These are phyloP conservation scores for Anguilla anguilla DNA, from an alignment of 2,797 vertebrate genomes.

Conservation along the genomic window DNA sequence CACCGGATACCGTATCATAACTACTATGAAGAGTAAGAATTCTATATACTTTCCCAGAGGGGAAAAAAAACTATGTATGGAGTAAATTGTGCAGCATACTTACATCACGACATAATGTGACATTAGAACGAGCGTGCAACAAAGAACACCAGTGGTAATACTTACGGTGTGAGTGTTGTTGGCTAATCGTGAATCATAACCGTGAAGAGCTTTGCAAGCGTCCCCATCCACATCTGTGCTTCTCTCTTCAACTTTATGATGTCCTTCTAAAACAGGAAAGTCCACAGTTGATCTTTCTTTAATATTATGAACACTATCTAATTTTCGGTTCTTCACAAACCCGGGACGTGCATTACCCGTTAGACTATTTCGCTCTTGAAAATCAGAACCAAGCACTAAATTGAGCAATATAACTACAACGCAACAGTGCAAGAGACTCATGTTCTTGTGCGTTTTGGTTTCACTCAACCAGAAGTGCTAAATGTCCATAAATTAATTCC, in stretches of 20 bases:
- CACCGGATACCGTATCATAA: background rate
- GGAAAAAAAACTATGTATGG: background rate
- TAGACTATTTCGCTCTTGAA: conserved; percentile 21
- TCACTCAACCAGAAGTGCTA: background rate
- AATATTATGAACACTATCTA: conserved; percentile 37
- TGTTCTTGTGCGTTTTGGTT: conserved; percentile 45
- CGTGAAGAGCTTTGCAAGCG: conserved; percentile 65
- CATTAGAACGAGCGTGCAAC: background rate
- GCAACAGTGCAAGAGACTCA: conserved; percentile 52
- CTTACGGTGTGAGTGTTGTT: conserved; percentile 87
- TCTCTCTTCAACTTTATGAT: conserved; percentile 23
- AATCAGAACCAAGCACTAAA: conserved; percentile 43
- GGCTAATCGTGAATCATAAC: conserved; percentile 63
- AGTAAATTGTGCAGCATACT: background rate
- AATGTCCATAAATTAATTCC: conserved; percentile 32
- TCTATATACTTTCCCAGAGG: background rate
- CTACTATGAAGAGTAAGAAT: background rate
- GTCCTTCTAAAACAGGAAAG: background rate
- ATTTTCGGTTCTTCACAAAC: conserved; percentile 44
- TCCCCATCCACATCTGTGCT: conserved; percentile 34
- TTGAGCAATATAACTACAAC: conserved; percentile 53
- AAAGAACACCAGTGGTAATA: conserved; percentile 18
- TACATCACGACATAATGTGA: conserved; percentile 1
- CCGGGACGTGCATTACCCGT: conserved; percentile 20
- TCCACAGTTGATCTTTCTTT: conserved; percentile 41